Percentiles rank a stretch among this genome's conserved stretches.
Conservation (phyloP, 2,797 vertebrate species). For the Erpetoichthys calabaricus region DNA sequence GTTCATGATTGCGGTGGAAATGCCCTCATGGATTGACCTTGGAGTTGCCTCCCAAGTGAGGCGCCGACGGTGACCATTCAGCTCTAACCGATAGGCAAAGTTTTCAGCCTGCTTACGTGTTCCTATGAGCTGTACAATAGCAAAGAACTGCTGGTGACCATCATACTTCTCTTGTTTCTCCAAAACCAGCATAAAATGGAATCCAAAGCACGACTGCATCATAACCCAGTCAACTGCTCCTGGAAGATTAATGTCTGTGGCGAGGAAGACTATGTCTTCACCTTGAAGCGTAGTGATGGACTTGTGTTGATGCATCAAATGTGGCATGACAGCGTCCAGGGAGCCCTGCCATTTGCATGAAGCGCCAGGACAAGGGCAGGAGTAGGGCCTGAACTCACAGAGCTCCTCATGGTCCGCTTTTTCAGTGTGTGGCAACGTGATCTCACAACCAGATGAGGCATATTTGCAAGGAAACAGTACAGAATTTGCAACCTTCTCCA, state of each 20-base stretch:
- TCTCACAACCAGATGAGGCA: slow-evolving; percentile 85
- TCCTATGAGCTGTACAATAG: slow-evolving; percentile 85
- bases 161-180: slow-evolving; percentile 91
- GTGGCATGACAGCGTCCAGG: slow-evolving; percentile 91
- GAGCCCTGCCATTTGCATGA: slow-evolving; percentile 97
- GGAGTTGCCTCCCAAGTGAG: slow-evolving; percentile 92
- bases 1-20: slow-evolving; percentile 86
- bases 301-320: slow-evolving; percentile 95
- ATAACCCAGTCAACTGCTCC: slow-evolving; percentile 97
- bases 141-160: slow-evolving; percentile 87
- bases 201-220: slow-evolving; percentile 97
- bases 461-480: slow-evolving; percentile 97
- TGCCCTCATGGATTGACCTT: slow-evolving; percentile 82
- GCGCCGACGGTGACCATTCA: slow-evolving; percentile 78
- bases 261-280: slow-evolving; percentile 93
- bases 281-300: slow-evolving; percentile 94
- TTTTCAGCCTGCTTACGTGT: slow-evolving; percentile 87
- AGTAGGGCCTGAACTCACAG: slow-evolving; percentile 94
- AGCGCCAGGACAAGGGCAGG: slow-evolving; percentile 87
- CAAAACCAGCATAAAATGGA: slow-evolving; percentile 90
- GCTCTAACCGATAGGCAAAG: slow-evolving; percentile 81
- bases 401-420: slow-evolving; percentile 95
- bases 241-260: slow-evolving; percentile 93
- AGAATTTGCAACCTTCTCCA: slow-evolving; percentile 98
- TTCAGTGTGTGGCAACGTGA: slow-evolving; percentile 83